These are phyloP conservation scores for Salvator merianae DNA, from an alignment of 2,113 vertebrate genomes.

Conservation along the genomic window DNA sequence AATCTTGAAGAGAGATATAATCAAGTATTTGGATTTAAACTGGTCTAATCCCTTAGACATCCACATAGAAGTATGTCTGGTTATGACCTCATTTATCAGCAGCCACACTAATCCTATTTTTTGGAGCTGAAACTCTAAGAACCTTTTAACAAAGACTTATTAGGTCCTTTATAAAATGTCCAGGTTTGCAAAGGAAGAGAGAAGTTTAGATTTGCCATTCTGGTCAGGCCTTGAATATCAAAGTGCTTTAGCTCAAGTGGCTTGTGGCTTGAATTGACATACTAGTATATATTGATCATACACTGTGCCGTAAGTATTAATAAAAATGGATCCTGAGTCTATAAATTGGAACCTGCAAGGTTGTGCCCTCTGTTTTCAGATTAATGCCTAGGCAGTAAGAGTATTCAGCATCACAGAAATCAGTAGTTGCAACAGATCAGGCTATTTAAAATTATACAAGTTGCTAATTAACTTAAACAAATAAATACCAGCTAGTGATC, in stretches of 20 bases:
- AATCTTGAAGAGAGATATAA: too few species aligned
- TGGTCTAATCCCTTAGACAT: not conserved
- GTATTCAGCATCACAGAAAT: slow-evolving; percentile 38
- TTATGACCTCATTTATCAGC: not conserved
- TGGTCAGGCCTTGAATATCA: not conserved
- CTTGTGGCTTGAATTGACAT: not conserved
- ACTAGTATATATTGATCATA: not conserved
- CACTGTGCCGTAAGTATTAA: not conserved
- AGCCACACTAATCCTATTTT: not conserved
- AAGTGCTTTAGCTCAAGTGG: not conserved
- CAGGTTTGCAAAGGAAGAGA: not conserved
- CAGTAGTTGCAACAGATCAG: slow-evolving; percentile 41
- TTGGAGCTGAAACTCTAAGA: not conserved
- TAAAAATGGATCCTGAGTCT: not conserved
- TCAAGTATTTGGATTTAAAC: too few species aligned
- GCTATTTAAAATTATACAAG: slow-evolving; percentile 53
- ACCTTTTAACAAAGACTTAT: not conserved
- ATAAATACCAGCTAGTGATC: slow-evolving; percentile 36
- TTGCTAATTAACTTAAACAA: slow-evolving; percentile 48
- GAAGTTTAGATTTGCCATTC: not conserved
- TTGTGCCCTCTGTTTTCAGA: slow-evolving; percentile 47
- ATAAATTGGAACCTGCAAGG: slow-evolving; percentile 52
- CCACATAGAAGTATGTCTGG: not conserved
- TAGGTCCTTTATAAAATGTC: not conserved
- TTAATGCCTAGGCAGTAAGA: slow-evolving; percentile 34